Conservation (phyloP, 2,888 invertebrate genomes). For the Argyresthia albistria region DNA sequence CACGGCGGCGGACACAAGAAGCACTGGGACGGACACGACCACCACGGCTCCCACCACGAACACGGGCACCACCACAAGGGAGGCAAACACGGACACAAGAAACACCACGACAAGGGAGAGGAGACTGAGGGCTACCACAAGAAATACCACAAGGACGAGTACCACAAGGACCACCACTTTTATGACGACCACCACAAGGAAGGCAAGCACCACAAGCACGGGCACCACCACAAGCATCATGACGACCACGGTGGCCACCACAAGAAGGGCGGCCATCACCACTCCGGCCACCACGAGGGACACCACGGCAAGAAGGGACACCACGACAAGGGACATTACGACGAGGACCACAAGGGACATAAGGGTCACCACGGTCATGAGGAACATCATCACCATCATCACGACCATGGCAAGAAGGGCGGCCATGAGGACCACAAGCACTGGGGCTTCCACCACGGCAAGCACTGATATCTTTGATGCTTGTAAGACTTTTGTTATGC, state of each 20-base stretch:
- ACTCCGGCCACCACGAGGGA: constrained; percentile 82
- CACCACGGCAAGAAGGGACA: constrained; percentile 87
- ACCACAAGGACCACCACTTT: constrained; percentile 89
- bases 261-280: constrained; percentile 86
- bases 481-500: constrained; percentile 35
- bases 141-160: constrained; percentile 90
- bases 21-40: constrained; percentile 82
- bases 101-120: constrained; percentile 88
- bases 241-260: constrained; percentile 83
- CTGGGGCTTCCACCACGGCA: constrained; percentile 77
- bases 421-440: constrained; percentile 83
- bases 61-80: constrained; percentile 84
- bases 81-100: constrained; percentile 84
- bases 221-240: constrained; percentile 83
- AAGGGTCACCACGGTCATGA: constrained; percentile 85
- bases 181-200: constrained; percentile 90
- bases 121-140: constrained; percentile 88
- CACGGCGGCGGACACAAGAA: constrained; percentile 86
- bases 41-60: constrained; percentile 84
- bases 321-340: constrained; percentile 85
- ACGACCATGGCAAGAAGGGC: constrained; percentile 84
- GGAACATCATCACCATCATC: constrained; percentile 81
- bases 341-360: constrained; percentile 85
- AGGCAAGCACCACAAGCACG: constrained; percentile 87
- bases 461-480: constrained; percentile 46